Evolutionary conservation across 1,140 invertebrate genomes (phyloP).

Genomic region (Arctopsyche grandis): DNA sequence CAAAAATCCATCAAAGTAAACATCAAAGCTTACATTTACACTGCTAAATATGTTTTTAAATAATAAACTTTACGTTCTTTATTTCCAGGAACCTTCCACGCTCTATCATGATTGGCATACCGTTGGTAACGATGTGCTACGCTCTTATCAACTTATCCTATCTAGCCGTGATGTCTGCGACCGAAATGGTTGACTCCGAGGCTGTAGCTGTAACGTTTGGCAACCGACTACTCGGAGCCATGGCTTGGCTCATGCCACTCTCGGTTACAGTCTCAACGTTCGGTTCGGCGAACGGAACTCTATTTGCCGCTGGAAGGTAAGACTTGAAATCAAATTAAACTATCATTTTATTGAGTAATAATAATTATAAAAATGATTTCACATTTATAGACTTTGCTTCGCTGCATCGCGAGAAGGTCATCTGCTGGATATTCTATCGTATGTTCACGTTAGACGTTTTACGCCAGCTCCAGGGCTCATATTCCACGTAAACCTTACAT

Average conservation of each 20-base stretch:
- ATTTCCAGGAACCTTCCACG: constrained; percentile 87
- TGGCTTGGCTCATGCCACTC: constrained; percentile 93
- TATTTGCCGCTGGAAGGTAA: constrained; percentile 89
- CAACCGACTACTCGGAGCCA: constrained; percentile 83
- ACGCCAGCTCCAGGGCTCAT: constrained; percentile 97
- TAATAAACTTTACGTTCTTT: too few species aligned
- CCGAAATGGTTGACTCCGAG: constrained; percentile 93
- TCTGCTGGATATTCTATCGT: constrained; percentile 90
- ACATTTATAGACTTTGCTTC: constrained; percentile 81
- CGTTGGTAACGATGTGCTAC: constrained; percentile 95
- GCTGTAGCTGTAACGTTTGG: constrained; percentile 96
- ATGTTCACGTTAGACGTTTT: constrained; percentile 89
- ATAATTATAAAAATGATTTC: constrained; percentile 12
- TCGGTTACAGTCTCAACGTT: constrained; percentile 97
- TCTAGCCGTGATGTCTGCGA: constrained; percentile 93
- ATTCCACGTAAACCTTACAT: constrained; percentile 83
- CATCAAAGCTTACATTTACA: too few species aligned
- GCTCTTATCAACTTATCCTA: constrained; percentile 96
- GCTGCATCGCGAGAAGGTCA: constrained; percentile 95
- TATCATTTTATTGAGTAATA: background rate
- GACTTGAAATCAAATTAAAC: background rate
- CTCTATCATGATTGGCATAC: constrained; percentile 96
- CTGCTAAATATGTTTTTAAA: too few species aligned
- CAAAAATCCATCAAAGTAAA: constrained; percentile 94
- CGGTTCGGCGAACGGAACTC: constrained; percentile 95